Evolutionary conservation across 2,113 vertebrate genomes (phyloP), one percentile per base, ranked within the genome.

Genomic region (Eira barbara): DNA sequence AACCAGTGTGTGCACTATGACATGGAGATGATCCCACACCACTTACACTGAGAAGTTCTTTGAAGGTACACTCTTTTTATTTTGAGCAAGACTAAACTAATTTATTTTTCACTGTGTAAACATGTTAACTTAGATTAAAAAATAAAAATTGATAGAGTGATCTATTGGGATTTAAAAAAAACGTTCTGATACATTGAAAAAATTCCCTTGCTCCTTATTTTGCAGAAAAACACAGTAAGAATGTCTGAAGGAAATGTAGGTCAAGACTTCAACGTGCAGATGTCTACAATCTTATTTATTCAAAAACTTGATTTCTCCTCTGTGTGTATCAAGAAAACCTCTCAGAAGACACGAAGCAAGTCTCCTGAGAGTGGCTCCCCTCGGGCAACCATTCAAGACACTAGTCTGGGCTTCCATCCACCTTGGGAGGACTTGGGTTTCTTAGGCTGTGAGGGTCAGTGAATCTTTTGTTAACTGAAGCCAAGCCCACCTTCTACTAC

Each of bases 401-500:
- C 13, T 91, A 36, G 63, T 79, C 34, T 67, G 6, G 73, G 59
- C 15, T 93, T 93, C 52, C 12, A 8, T 29, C 91, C 74, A 42
- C 15, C 39, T 79, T 29, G 29, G 7, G 55, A 78, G 91, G 89
- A 90, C 36, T 80, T 52, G 42, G 4, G 23, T 93, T 88, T 93
- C 39, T 91, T 73, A 71, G 49, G 57, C 89, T 84, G 63, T 91
- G 47, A 80, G 27, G 29, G 31, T 76, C 81, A 74, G 39, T 23
- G 12, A 36, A 47, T 45, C 59, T 94, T 97, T 91, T 69, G 95
- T 52, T 74, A 79, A 76, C 27, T 63, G 90, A 95, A 95, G 17
- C 76, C 90, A 97, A 91, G 61, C 45, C 88, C 39, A 91, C 34
- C 57, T 52, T 91, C 69, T 80, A 89, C 94, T 87, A n/a, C 31